Evolutionary conservation across 2,888 invertebrate species (phyloP).

Genomic region (Leptura quadrifasciata): DNA sequence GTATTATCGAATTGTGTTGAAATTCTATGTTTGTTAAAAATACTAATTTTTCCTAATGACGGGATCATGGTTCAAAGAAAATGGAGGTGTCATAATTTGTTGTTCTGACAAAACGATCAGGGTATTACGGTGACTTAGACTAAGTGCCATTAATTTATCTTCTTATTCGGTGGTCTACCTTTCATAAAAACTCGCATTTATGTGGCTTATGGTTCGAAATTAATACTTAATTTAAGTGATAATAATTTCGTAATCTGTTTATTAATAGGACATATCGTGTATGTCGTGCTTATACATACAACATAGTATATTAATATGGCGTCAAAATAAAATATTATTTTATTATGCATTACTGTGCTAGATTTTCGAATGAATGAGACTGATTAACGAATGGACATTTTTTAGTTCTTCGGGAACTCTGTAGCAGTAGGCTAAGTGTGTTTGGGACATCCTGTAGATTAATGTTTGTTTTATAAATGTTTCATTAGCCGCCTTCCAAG

Average conservation of each 20-base stretch:
- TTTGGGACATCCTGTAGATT: too few species aligned
- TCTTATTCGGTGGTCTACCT: conserved; percentile 44
- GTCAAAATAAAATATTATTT: conserved; percentile 22
- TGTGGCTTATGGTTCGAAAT: conserved; percentile 34
- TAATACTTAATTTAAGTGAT: conserved; percentile 31
- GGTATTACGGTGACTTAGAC: conserved; percentile 43
- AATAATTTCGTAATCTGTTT: conserved; percentile 32
- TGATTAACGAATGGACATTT: background rate
- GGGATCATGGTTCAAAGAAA: conserved; percentile 24
- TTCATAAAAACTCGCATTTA: background rate
- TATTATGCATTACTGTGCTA: background rate
- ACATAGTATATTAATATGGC: background rate
- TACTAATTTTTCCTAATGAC: conserved; percentile 44
- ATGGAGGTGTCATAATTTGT: conserved; percentile 41
- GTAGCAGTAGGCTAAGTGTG: too few species aligned
- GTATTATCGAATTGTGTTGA: conserved; percentile 12
- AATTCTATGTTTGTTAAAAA: conserved; percentile 29
- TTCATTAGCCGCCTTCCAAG: too few species aligned
- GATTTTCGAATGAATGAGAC: background rate
- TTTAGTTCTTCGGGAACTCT: background rate
- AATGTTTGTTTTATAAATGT: too few species aligned
- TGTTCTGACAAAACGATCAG: conserved; percentile 42
- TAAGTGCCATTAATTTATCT: conserved; percentile 39
- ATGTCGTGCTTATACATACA: conserved; percentile 13
- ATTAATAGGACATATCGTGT: conserved; percentile 31